Evolutionary conservation across 2,888 invertebrate species (phyloP).

Genomic region (Portevinia maculata): DNA sequence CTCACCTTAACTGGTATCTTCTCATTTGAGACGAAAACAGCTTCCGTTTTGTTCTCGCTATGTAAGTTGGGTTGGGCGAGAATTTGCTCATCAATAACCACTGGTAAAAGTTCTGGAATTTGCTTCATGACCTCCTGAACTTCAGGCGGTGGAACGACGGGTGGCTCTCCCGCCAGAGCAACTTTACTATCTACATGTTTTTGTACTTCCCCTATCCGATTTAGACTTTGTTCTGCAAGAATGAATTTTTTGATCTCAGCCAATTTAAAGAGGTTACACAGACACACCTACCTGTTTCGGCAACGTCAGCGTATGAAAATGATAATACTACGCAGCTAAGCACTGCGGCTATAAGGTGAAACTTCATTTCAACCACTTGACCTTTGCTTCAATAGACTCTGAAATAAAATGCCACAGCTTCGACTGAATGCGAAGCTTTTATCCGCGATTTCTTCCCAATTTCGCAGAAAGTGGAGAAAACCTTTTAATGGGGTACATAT

Average conservation of each 20-base stretch:
- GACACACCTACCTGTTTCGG: slow-evolving; percentile 24
- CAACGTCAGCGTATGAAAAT: slow-evolving; percentile 8
- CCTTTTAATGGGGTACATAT: slow-evolving; percentile 2
- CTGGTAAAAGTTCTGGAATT: slow-evolving; percentile 18
- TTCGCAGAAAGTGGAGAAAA: slow-evolving; percentile 28
- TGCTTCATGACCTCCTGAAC: slow-evolving; percentile 1
- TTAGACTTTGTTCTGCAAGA: slow-evolving; percentile 28
- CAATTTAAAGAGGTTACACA: background rate
- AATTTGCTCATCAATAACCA: background rate
- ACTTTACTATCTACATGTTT: slow-evolving; percentile 12
- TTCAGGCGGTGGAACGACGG: background rate
- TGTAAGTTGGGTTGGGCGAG: background rate
- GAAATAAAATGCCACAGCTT: slow-evolving; percentile 31
- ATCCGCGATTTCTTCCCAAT: slow-evolving; percentile 22
- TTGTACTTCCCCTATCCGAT: background rate
- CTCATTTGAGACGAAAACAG: background rate
- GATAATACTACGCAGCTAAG: slow-evolving; percentile 37
- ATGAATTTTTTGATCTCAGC: background rate
- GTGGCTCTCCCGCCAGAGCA: background rate
- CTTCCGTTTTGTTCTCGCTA: slow-evolving; percentile 17
- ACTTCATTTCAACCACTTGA: slow-evolving; percentile 52
- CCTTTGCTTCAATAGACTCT: slow-evolving; percentile 30
- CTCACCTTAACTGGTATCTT: background rate
- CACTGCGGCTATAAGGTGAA: slow-evolving; percentile 15
- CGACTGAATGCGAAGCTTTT: slow-evolving; percentile 36